A percentile compares a stretch with the other conserved stretches of the same genome.
Evolutionary conservation across 1,140 invertebrate species (phyloP).

Genomic region (Temnothorax curvispinosus): DNA sequence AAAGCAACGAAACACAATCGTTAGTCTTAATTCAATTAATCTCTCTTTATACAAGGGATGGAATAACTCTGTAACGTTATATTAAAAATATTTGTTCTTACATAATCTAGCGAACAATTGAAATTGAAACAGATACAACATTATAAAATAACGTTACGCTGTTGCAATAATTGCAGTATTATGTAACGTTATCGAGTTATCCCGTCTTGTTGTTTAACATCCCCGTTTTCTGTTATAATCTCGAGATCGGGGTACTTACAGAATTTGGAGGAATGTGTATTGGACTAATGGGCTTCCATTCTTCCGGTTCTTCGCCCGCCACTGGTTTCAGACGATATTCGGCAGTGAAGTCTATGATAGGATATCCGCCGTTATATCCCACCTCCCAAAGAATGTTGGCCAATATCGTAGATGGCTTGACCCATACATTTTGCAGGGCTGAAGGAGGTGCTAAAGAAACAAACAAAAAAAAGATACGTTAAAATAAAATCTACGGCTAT

Average conservation of each 20-base stretch:
- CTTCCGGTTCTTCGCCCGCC: constrained; percentile 84
- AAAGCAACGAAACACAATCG: constrained; percentile 68
- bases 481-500: neutral
- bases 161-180: neutral
- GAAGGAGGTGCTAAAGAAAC: constrained; percentile 89
- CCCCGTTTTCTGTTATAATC: neutral
- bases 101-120: neutral
- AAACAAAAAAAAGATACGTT: constrained; percentile 14
- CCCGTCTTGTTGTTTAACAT: neutral
- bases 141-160: neutral
- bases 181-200: constrained; percentile 19
- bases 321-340: constrained; percentile 88
- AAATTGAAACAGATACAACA: neutral
- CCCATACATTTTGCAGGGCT: constrained; percentile 90
- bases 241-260: constrained; percentile 84
- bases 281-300: constrained; percentile 90
- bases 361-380: constrained; percentile 90
- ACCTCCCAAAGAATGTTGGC: constrained; percentile 92
- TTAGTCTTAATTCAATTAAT: neutral
- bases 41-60: neutral
- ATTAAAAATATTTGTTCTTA: neutral
- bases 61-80: constrained; percentile 17
- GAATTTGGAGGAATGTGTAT: constrained; percentile 91
- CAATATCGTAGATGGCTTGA: constrained; percentile 92
- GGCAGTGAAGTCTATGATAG: constrained; percentile 92